These are phyloP conservation scores for Stegodyphus mimosarum DNA, from an alignment of 1,140 invertebrate genomes.

Conservation along the genomic window DNA sequence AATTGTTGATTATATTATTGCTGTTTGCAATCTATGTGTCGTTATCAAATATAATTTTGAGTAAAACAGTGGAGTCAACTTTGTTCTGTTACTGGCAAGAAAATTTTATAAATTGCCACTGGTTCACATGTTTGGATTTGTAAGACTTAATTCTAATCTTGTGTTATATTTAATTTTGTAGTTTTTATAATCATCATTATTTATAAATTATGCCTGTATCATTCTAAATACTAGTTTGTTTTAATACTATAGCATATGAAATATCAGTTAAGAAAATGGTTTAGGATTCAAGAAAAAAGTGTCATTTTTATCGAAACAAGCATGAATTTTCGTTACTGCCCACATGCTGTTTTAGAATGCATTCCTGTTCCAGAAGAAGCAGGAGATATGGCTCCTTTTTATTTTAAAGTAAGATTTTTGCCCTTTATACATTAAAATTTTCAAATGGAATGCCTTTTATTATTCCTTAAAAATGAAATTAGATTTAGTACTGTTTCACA, in stretches of 20 bases:
- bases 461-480: neutral
- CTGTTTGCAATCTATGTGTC: too few species aligned
- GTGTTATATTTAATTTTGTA: too few species aligned
- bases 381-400: constrained; percentile 89
- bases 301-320: constrained; percentile 93
- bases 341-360: constrained; percentile 91
- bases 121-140: too few species aligned
- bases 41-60: too few species aligned
- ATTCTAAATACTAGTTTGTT: neutral
- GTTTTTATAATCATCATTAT: too few species aligned
- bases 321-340: constrained; percentile 77
- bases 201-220: too few species aligned
- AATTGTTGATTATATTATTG: too few species aligned
- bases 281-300: constrained; percentile 76
- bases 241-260: neutral
- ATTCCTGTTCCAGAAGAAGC: constrained; percentile 85
- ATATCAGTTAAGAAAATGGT: constrained; percentile 78
- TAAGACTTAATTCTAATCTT: too few species aligned
- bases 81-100: too few species aligned
- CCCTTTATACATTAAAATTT: neutral
- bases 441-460: neutral
- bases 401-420: constrained; percentile 81
- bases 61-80: too few species aligned
- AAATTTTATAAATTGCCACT: too few species aligned
- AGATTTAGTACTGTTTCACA: too few species aligned